These are phyloP conservation scores for Scartelaos histophorus DNA, from an alignment of 2,113 vertebrate genomes.

Conservation along the genomic window DNA sequence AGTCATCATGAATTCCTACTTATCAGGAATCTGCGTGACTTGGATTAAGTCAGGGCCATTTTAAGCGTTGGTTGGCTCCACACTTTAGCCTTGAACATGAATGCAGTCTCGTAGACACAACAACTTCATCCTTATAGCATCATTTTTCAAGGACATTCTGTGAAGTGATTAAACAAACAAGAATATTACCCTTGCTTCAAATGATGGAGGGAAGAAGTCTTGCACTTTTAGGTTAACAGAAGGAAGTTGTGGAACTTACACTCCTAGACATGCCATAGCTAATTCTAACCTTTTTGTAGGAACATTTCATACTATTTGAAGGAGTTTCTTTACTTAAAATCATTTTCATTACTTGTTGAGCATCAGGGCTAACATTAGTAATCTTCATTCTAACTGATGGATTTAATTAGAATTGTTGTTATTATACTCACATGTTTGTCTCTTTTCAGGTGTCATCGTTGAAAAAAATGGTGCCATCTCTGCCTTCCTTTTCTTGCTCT, in stretches of 20 bases:
- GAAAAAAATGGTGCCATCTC: constrained; percentile 12
- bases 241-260: background rate
- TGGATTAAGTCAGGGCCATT: background rate
- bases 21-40: constrained; percentile 4
- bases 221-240: background rate
- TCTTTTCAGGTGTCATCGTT: background rate
- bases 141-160: background rate
- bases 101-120: background rate
- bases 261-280: background rate
- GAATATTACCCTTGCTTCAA: background rate
- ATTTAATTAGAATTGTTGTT: background rate
- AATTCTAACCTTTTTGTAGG: background rate
- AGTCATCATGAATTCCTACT: constrained; percentile 8
- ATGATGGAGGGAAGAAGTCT: background rate
- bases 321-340: background rate
- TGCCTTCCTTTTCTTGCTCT: constrained; percentile 13
- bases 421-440: background rate
- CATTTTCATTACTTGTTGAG: background rate
- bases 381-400: background rate
- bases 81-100: background rate
- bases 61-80: background rate
- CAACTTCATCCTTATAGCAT: background rate
- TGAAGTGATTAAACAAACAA: background rate
- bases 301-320: background rate
- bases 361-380: background rate